Percentiles rank a stretch among this genome's conserved stretches.
These are phyloP conservation scores for Trachelus stipa DNA, from an alignment of 2,888 invertebrate genomes.

Conservation along the genomic window DNA sequence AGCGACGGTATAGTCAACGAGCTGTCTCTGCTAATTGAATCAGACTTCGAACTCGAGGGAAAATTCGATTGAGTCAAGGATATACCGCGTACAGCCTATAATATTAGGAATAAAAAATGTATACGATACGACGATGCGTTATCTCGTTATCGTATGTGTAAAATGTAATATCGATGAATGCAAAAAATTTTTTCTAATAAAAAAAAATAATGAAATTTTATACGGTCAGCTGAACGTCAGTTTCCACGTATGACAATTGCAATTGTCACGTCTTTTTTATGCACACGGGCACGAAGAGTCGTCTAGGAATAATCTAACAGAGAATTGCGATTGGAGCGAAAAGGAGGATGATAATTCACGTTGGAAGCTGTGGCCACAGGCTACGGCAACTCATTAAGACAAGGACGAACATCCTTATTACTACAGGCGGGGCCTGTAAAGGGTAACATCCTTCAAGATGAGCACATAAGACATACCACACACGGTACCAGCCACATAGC, in stretches of 20 bases:
- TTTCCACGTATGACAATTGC: background rate
- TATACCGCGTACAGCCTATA: background rate
- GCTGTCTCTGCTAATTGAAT: background rate
- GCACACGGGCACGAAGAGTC: background rate
- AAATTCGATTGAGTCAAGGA: background rate
- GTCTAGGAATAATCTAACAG: background rate
- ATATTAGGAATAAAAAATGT: background rate
- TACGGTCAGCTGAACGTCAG: background rate
- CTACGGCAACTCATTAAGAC: conserved; percentile 24
- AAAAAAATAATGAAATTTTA: background rate
- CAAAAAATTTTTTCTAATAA: background rate
- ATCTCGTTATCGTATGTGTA: background rate
- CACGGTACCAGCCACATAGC: conserved; percentile 9
- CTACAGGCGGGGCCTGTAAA: conserved; percentile 8
- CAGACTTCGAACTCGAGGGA: background rate
- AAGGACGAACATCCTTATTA: conserved; percentile 26
- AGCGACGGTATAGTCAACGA: background rate
- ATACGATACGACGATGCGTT: background rate
- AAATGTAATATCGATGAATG: background rate
- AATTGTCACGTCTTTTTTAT: background rate
- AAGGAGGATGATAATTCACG: background rate
- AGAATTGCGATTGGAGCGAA: background rate
- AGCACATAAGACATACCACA: conserved; percentile 22
- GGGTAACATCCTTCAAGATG: conserved; percentile 11
- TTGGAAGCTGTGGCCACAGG: background rate